Evolutionary conservation across 2,888 invertebrate genomes (phyloP).

Genomic region (Agelastica alni): DNA sequence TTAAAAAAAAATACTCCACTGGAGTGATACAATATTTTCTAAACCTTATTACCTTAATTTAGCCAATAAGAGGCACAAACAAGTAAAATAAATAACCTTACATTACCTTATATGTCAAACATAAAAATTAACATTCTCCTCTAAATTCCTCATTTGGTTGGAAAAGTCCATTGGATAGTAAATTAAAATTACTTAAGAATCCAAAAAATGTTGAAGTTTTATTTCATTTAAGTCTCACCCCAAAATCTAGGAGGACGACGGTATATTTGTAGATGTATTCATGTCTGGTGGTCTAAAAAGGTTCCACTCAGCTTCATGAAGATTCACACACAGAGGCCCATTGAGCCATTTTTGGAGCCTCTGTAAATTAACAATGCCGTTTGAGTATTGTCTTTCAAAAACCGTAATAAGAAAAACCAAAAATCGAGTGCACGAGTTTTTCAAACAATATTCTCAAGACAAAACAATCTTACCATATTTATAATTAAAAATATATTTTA

Average conservation of each 20-base stretch:
- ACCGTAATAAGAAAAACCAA: conserved; percentile 32
- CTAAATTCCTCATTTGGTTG: conserved; percentile 13
- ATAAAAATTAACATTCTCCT: conserved; percentile 10
- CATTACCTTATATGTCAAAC: conserved; percentile 13
- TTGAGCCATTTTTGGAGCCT: conserved; percentile 52
- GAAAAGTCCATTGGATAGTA: conserved; percentile 15
- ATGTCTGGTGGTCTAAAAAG: conserved; percentile 43
- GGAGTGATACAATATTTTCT: no score
- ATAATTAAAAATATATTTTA: no score
- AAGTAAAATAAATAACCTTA: conserved; percentile 5
- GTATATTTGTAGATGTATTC: conserved; percentile 38
- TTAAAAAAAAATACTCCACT: no score
- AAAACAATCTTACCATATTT: not conserved
- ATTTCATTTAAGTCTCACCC: conserved; percentile 36
- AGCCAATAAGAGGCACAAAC: not conserved
- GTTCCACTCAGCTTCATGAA: conserved; percentile 47
- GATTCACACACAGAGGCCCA: conserved; percentile 44
- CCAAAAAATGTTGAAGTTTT: conserved; percentile 42
- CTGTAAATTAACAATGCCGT: conserved; percentile 58
- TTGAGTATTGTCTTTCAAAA: conserved; percentile 52
- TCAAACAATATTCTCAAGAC: conserved; percentile 9
- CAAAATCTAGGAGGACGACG: conserved; percentile 32
- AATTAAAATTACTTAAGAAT: conserved; percentile 30
- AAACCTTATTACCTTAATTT: no score
- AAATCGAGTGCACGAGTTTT: conserved; percentile 27